Percentiles rank a stretch among this genome's conserved stretches.
Evolutionary conservation across 37 sponge, comb jelly and placozoan genomes (phyloP).

Genomic region (Spongia lamella): DNA sequence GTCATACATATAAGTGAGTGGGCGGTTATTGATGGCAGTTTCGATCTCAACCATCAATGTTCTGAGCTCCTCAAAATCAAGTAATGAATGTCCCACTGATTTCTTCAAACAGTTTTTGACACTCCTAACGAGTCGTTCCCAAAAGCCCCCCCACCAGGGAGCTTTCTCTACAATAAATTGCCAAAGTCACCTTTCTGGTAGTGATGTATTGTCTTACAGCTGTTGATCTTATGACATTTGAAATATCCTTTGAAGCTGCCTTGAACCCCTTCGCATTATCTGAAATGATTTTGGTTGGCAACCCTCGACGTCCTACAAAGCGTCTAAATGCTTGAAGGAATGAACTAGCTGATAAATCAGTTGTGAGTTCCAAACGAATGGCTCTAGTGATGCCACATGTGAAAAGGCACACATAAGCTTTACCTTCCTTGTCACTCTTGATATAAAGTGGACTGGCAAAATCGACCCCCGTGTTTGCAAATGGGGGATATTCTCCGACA

Average conservation of each 20-base stretch:
- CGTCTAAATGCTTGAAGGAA: constrained; percentile 1
- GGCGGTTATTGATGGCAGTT: background rate
- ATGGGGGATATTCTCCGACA: constrained; percentile 16
- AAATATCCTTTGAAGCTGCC: background rate
- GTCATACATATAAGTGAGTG: background rate
- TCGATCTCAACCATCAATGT: background rate
- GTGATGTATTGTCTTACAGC: background rate
- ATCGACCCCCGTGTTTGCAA: constrained; percentile 43
- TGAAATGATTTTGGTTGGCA: background rate
- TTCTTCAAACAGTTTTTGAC: background rate
- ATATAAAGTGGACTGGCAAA: constrained; percentile 52
- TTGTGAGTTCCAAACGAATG: background rate
- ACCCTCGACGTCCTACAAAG: background rate
- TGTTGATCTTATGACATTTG: background rate
- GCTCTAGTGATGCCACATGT: background rate
- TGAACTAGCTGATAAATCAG: background rate
- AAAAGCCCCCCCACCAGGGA: background rate
- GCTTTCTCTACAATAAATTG: background rate
- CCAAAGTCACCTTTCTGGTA: background rate
- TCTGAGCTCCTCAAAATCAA: background rate
- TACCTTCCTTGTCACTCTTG: constrained; percentile 1
- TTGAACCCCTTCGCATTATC: constrained; percentile 2
- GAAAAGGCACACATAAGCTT: too few relatives aligned
- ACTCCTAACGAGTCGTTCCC: background rate
- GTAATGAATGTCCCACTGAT: background rate